phyloP scores from a whole-genome alignment of 2,113 vertebrate genomes.

The Phainopepla nitens region DNA sequence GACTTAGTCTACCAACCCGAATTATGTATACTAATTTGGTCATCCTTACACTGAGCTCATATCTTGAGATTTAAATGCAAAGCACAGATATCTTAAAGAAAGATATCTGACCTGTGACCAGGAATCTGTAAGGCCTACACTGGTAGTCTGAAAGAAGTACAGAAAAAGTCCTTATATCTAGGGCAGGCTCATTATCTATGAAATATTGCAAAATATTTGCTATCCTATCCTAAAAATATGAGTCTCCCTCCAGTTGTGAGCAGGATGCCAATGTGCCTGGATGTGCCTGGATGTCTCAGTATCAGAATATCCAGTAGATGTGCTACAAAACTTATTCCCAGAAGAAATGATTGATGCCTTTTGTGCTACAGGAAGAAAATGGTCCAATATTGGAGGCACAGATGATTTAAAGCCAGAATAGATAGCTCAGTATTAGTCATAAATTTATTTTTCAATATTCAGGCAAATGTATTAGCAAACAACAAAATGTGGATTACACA shows the following conservation, averaged over 20 bases:
- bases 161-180: neutral
- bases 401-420: slow-evolving; percentile 43
- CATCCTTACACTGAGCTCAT: neutral
- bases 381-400: neutral
- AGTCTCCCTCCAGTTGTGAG: neutral
- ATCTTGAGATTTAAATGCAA: neutral
- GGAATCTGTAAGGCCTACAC: neutral
- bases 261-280: neutral
- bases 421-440: neutral
- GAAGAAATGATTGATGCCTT: slow-evolving; percentile 16
- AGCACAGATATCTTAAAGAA: neutral
- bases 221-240: neutral
- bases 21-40: neutral
- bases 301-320: neutral
- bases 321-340: neutral
- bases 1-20: neutral
- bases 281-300: neutral
- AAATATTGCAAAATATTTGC: neutral
- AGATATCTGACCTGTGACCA: neutral
- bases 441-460: slow-evolving; percentile 54
- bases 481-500: slow-evolving; percentile 32
- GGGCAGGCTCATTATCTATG: neutral
- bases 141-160: neutral
- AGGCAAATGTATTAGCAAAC: slow-evolving; percentile 13
- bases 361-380: slow-evolving; percentile 2